These are phyloP conservation scores for Calliphora vomitoria DNA, from an alignment of 2,888 invertebrate species.

Conservation along the genomic window DNA sequence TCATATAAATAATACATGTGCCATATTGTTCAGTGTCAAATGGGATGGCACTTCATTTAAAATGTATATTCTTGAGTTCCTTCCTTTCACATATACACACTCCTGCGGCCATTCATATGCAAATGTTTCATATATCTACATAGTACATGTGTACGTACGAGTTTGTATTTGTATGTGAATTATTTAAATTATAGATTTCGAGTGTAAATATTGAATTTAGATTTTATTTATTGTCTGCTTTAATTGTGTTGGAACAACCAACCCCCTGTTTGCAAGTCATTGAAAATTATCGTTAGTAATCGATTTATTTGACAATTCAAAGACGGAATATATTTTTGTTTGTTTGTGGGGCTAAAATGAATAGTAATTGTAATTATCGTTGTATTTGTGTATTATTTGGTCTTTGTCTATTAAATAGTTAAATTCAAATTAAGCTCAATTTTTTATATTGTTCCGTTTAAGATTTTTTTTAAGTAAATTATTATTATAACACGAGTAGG, in stretches of 20 bases:
- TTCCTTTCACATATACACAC: neutral
- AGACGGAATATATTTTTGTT: neutral
- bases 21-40: neutral
- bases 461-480: neutral
- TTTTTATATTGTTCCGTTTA: neutral
- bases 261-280: neutral
- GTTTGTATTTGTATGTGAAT: slow-evolving; percentile 1
- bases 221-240: slow-evolving; percentile 16
- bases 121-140: neutral
- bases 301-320: slow-evolving; percentile 58
- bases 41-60: neutral
- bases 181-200: slow-evolving; percentile 45
- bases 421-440: neutral
- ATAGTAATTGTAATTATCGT: slow-evolving; percentile 2
- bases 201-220: slow-evolving; percentile 51
- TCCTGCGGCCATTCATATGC: neutral
- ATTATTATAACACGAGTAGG: no score
- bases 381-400: neutral
- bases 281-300: slow-evolving; percentile 45
- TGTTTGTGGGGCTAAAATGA: neutral
- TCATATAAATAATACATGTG: neutral
- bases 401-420: neutral
- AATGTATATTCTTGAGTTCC: slow-evolving; percentile 7
- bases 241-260: slow-evolving; percentile 8
- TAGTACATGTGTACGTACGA: neutral